Evolutionary conservation across 2,113 vertebrate species (phyloP).

Genomic region (Dasyurus viverrinus): DNA sequence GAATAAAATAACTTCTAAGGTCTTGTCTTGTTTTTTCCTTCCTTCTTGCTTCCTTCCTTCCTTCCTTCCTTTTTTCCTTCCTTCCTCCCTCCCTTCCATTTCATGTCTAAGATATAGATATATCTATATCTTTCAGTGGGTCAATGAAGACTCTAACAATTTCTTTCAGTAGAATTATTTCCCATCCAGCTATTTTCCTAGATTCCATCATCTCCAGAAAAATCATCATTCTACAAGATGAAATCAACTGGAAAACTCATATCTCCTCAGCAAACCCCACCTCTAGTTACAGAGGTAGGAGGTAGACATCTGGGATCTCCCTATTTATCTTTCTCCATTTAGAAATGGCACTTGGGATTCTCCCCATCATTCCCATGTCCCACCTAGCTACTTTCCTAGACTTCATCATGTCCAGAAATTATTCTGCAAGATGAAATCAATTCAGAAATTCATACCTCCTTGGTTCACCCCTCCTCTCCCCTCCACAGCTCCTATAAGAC

Average conservation of each 20-base stretch:
- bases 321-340: not conserved
- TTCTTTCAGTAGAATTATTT: not conserved
- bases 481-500: not conserved
- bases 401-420: not conserved
- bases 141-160: not conserved
- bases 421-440: not conserved
- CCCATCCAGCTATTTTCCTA: not conserved
- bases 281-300: not conserved
- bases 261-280: not conserved
- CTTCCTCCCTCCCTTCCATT: too few relatives aligned
- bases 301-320: not conserved
- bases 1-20: not conserved
- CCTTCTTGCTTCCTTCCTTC: too few relatives aligned
- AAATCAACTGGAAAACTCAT: not conserved
- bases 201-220: not conserved
- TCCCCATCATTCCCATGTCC: not conserved
- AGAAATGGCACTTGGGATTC: not conserved
- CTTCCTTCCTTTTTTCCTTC: too few relatives aligned
- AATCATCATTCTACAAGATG: not conserved
- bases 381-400: not conserved
- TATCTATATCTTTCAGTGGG: not conserved
- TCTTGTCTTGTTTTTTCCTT: too few relatives aligned
- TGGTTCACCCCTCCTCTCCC: not conserved
- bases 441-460: not conserved
- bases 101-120: too few relatives aligned